Percentiles rank a stretch among this genome's conserved stretches.
Evolutionary conservation across 2,797 vertebrate species (phyloP).

Genomic region (Choloepus didactylus): DNA sequence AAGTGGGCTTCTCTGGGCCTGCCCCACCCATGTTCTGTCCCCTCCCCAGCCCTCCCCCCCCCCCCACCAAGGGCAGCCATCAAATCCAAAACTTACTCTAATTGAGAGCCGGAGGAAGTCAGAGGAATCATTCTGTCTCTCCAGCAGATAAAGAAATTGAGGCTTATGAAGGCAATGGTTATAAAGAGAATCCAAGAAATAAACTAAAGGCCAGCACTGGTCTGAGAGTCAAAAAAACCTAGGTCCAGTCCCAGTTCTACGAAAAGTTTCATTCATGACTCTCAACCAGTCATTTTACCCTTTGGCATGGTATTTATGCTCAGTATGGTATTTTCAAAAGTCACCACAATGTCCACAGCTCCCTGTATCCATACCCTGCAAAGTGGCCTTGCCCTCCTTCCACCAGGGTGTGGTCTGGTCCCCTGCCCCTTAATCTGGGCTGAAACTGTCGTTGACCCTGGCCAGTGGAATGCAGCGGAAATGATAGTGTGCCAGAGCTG

Average conservation of each 20-base stretch:
- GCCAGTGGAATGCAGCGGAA: not conserved
- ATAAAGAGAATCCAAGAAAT: slow-evolving; percentile 2
- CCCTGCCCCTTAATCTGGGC: not conserved
- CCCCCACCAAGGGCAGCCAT: not conserved
- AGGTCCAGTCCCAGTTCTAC: not conserved
- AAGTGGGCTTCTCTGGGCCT: not conserved
- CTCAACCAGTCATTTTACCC: not conserved
- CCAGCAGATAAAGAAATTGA: not conserved
- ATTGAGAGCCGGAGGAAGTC: not conserved
- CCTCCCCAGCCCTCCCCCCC: accelerated
- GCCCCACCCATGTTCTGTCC: not conserved
- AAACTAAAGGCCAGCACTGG: not conserved
- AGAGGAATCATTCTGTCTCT: not conserved
- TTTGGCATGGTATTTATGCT: not conserved
- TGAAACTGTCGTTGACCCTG: not conserved
- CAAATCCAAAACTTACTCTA: not conserved
- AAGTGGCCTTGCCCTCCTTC: not conserved
- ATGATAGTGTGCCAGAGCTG: not conserved
- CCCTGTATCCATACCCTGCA: not conserved
- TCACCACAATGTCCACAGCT: not conserved
- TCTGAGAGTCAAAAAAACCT: not conserved
- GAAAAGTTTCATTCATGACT: not conserved
- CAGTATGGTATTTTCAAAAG: not conserved
- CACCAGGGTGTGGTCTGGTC: not conserved
- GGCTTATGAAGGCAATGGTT: not conserved